Evolutionary conservation across 2,113 vertebrate species (phyloP), one percentile per base, ranked within the genome.

Genomic region (Eidolon helvum): DNA sequence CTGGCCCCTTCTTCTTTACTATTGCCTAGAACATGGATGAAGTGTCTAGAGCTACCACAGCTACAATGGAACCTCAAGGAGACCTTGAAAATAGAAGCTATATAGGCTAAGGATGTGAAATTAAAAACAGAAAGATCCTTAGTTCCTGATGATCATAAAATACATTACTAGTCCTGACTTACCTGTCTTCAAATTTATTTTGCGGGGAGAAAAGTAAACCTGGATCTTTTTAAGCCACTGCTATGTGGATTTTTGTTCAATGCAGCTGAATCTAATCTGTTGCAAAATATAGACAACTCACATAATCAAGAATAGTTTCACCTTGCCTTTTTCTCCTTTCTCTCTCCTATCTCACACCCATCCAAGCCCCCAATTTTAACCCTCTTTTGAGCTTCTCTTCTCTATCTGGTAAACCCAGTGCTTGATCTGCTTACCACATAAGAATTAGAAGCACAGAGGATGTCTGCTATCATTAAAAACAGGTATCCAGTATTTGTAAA

Each of bases 21-120:
- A 0, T 28, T 84, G 26, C 50, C 50, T 90, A 28, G 30, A 68
- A 43, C 24, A 28, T 4, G 24, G 72, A 35, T 65, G 57, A 40
- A 14, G 21, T 77, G 7, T 84, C 43, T 79, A 74, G 9, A 91
- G 66, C 53, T 82, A 3, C 35, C 63, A 40, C 8, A 11, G 4
- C 45, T 74, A 24, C 45, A 24, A 71, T 91, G 68, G 26, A 91
- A 77, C 53, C 4, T 86, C 33, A 33, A 94, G 38, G 24, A 80
- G n/a, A 95, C 53, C n/a, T 75, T 89, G 87, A 91, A 91, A 77
- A 77, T 50, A 75, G 43, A 77, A 78, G 45, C 43, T 82, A 28
- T 82, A 33, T 38, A 72, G 7, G 12, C 10, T 35, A 45, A 75
- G 69, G 9, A 45, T 59, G 12, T 48, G 12, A 26, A 59, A 9